Evolutionary conservation across 1,140 invertebrate genomes (phyloP), one percentile per base, ranked within the genome.

Genomic region (Thalassaphorura encarpata): DNA sequence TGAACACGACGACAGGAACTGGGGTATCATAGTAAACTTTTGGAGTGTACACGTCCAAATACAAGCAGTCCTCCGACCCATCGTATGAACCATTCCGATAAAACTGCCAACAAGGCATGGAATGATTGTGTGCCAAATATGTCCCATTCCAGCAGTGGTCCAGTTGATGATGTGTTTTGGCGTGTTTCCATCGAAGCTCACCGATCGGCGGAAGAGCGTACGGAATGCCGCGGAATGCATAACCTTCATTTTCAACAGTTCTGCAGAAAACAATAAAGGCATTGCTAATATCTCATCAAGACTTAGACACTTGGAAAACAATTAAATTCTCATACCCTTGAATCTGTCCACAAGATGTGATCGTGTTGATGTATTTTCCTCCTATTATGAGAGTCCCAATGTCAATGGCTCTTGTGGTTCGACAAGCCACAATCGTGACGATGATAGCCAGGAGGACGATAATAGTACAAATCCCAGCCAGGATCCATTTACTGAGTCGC

Each of bases 191-290:
- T 55, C 88, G 77, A 23, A 76, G 73, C 41, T 82, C 77, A 11
- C 73, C 78, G 39, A 83, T 59, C 0, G 89, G 88, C 13, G 87
- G 82, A n/a, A 81, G 66, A 2, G 89, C 88, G 69, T 88, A 93
- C 0, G 88, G 89, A 46, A 93, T 85, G 18, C 87, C 87, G 19
- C 81, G 80, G 70, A 92, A 92, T 2, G 83, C 83, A 62, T 82
- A 84, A 1, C 80, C 83, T 15, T 80, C 82, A 55, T 87, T 82
- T 66, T 88, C 82, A 24, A 83, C 70, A 11, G 83, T 68, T 18
- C 81, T 83, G 70, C 11, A 39, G n/a, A 36, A 36, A n/a, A n/a
- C n/a, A n/a, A n/a, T n/a, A n/a, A n/a, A n/a, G n/a, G n/a, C n/a
- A n/a, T n/a, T n/a, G n/a, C n/a, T n/a, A n/a, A n/a, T n/a, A n/a